phyloP scores from a whole-genome alignment of 2,113 vertebrate genomes.

The Peromyscus maniculatus region DNA sequence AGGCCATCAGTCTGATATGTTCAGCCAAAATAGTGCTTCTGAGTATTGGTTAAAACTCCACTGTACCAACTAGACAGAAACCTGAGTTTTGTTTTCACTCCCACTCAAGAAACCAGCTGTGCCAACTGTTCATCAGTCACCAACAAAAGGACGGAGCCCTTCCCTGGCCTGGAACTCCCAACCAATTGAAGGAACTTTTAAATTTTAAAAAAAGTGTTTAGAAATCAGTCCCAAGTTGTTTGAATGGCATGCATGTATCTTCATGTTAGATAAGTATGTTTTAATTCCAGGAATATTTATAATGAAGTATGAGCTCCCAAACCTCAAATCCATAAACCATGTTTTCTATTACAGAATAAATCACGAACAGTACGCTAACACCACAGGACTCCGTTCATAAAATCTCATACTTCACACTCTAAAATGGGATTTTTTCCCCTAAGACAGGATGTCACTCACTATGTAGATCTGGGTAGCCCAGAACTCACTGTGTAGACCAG shows the following conservation, averaged over 20 bases:
- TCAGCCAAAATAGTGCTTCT: neutral
- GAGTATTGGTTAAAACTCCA: neutral
- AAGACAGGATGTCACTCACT: neutral
- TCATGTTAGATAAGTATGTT: neutral
- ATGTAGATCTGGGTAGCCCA: neutral
- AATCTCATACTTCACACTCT: neutral
- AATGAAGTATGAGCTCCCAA: neutral
- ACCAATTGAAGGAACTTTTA: neutral
- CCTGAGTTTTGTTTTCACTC: neutral
- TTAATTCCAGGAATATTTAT: neutral
- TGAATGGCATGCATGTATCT: neutral
- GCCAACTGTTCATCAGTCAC: neutral
- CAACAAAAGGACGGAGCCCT: neutral
- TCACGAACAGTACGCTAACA: neutral
- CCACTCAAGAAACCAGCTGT: neutral
- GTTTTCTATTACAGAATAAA: conserved; percentile 9
- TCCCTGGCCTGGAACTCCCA: neutral
- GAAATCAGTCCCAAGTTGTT: neutral
- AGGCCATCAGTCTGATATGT: neutral
- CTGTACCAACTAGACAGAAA: neutral
- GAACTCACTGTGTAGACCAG: neutral
- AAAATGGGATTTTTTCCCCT: neutral
- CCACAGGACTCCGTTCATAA: neutral
- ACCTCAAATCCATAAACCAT: neutral
- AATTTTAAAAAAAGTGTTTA: neutral